These are phyloP conservation scores for Xenentodon cancila DNA, from an alignment of 2,797 vertebrate species.

Conservation along the genomic window DNA sequence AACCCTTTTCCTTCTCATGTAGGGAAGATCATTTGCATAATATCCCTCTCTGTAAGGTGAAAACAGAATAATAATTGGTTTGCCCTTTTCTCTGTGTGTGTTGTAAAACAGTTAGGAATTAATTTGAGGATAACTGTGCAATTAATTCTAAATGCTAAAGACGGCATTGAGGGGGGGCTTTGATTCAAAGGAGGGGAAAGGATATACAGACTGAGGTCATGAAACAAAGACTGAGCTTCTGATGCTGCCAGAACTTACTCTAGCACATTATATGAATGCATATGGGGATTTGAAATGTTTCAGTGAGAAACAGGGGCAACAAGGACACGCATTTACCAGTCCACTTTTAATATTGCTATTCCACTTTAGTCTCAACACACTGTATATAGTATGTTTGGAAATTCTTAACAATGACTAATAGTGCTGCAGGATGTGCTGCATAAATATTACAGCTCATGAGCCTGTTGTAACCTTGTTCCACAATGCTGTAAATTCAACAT, in stretches of 20 bases:
- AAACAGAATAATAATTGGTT: slow-evolving; percentile 90
- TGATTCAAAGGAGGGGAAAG: slow-evolving; percentile 73
- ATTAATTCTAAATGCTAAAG: slow-evolving; percentile 89
- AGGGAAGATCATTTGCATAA: slow-evolving; percentile 88
- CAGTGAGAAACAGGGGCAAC: slow-evolving; percentile 50
- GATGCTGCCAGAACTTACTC: slow-evolving; percentile 56
- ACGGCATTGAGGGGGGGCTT: slow-evolving; percentile 72
- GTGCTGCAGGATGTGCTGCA: slow-evolving; percentile 45
- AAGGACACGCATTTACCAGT: slow-evolving; percentile 49
- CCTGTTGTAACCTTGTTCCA: slow-evolving; percentile 71
- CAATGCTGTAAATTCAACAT: slow-evolving; percentile 69
- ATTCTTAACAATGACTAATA: slow-evolving; percentile 74
- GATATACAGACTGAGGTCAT: slow-evolving; percentile 77
- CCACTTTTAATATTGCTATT: slow-evolving; percentile 54
- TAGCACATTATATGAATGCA: slow-evolving; percentile 44
- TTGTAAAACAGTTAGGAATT: slow-evolving; percentile 91
- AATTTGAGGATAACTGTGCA: slow-evolving; percentile 89
- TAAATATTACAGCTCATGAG: slow-evolving; percentile 64
- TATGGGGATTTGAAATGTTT: slow-evolving; percentile 35
- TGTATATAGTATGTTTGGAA: slow-evolving; percentile 42
- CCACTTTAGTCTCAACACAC: slow-evolving; percentile 43
- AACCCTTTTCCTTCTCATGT: slow-evolving; percentile 82
- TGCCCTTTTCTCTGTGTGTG: slow-evolving; percentile 89
- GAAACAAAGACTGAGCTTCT: slow-evolving; percentile 71
- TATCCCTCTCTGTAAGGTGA: slow-evolving; percentile 89